A percentile compares a stretch with the other conserved stretches of the same genome.
Conservation (phyloP, 2,797 vertebrate genomes). For the Hozukius guyotensis region DNA sequence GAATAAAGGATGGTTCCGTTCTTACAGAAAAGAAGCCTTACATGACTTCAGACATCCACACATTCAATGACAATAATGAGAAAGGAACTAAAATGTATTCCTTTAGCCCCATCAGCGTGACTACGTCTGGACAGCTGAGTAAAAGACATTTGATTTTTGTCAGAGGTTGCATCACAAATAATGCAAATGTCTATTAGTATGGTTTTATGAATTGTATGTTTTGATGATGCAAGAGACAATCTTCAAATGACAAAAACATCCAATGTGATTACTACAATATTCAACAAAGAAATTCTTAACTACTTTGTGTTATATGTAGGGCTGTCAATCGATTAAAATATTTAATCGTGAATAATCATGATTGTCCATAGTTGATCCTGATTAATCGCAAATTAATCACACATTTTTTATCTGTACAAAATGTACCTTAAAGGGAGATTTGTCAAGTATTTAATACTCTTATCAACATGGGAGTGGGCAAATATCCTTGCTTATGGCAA, state of each 20-base stretch:
- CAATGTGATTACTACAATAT: background rate
- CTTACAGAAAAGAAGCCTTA: constrained; percentile 9
- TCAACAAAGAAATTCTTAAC: background rate
- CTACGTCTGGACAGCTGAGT: background rate
- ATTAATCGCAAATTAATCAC: too few relatives aligned
- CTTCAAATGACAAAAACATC: background rate
- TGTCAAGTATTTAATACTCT: too few relatives aligned
- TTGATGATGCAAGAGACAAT: background rate
- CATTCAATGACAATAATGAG: constrained; percentile 2
- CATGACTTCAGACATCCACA: constrained; percentile 17
- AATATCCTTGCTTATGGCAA: too few relatives aligned
- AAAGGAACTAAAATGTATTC: background rate
- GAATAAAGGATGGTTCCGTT: constrained; percentile 11
- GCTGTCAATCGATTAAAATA: too few relatives aligned
- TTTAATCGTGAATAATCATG: too few relatives aligned
- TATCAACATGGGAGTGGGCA: too few relatives aligned
- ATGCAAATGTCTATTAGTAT: background rate
- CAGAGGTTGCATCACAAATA: background rate
- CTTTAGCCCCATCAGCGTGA: background rate
- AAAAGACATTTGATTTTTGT: constrained; percentile 8
- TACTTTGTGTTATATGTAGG: background rate
- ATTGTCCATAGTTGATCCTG: too few relatives aligned
- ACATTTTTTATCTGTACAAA: too few relatives aligned
- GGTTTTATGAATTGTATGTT: background rate
- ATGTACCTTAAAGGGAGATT: too few relatives aligned